Conservation (phyloP, 2,888 invertebrate species). For the Eulithis testata region DNA sequence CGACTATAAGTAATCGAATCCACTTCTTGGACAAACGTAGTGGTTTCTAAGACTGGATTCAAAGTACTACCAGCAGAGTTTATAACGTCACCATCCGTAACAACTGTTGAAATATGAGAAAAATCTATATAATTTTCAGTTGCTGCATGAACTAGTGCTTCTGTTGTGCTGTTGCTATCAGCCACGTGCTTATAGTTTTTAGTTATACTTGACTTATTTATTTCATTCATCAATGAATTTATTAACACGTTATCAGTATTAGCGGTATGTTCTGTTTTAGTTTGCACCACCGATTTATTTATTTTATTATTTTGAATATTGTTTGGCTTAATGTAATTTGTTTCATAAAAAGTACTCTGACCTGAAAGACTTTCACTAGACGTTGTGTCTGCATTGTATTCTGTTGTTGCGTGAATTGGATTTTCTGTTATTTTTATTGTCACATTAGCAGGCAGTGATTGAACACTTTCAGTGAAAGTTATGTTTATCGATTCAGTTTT, state of each 20-base stretch:
- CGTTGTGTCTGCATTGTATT: not conserved
- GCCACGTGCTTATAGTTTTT: not conserved
- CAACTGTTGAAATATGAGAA: not conserved
- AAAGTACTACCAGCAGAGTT: not conserved
- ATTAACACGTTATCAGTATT: not conserved
- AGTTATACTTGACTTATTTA: not conserved
- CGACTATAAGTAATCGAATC: conserved; percentile 3
- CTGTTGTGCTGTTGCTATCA: not conserved
- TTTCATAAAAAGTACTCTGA: not conserved
- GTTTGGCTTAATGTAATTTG: not conserved
- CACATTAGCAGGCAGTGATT: not conserved
- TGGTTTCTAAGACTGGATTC: conserved; percentile 7
- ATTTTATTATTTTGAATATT: conserved; percentile 5
- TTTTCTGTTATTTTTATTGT: not conserved
- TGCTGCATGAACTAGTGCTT: conserved; percentile 1
- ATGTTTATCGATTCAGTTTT: not conserved
- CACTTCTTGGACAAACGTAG: conserved; percentile 3
- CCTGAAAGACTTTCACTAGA: not conserved
- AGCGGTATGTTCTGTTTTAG: not conserved
- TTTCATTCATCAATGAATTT: not conserved
- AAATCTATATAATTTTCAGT: not conserved
- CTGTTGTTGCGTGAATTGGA: not conserved
- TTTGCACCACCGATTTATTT: not conserved
- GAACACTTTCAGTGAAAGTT: not conserved
- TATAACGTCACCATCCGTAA: not conserved